A percentile compares a stretch with the other conserved stretches of the same genome.
Conservation (phyloP, 1,140 invertebrate genomes). For the Gerris buenoi region DNA sequence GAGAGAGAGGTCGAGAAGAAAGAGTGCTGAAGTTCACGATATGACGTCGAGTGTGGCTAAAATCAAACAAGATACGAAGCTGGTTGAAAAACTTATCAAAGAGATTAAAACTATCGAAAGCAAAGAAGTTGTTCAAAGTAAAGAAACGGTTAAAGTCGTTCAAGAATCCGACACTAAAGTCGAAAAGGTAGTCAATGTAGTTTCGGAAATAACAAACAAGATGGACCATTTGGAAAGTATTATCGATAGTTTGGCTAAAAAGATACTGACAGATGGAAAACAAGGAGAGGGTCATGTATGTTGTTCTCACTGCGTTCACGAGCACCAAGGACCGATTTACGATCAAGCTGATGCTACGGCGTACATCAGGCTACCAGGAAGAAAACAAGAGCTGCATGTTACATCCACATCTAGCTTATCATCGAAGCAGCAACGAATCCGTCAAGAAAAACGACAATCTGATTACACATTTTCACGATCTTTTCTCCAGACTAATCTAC, state of each 20-base stretch:
- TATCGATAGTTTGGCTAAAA: constrained; percentile 11
- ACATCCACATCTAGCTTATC: neutral
- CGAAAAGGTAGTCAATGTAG: constrained; percentile 10
- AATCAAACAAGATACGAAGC: constrained; percentile 7
- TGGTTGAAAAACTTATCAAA: constrained; percentile 8
- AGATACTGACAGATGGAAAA: neutral
- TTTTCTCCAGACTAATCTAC: too few species aligned
- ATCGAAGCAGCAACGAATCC: neutral
- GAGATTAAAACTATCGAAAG: constrained; percentile 12
- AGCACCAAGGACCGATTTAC: neutral
- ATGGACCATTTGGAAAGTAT: constrained; percentile 12
- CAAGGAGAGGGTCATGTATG: neutral
- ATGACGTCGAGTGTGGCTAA: neutral
- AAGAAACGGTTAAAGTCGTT: neutral
- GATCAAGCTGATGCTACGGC: neutral
- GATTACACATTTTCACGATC: too few species aligned
- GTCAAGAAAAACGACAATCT: neutral
- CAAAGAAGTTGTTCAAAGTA: neutral
- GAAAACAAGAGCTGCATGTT: neutral
- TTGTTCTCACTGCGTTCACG: neutral
- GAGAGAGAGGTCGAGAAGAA: neutral
- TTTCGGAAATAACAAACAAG: constrained; percentile 12
- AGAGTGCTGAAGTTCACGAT: constrained; percentile 2
- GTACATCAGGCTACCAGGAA: neutral
- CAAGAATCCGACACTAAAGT: constrained; percentile 9